Percentiles rank a stretch among this genome's conserved stretches.
Conservation (phyloP, 2,113 vertebrate species). For the Apodemus speciosus region DNA sequence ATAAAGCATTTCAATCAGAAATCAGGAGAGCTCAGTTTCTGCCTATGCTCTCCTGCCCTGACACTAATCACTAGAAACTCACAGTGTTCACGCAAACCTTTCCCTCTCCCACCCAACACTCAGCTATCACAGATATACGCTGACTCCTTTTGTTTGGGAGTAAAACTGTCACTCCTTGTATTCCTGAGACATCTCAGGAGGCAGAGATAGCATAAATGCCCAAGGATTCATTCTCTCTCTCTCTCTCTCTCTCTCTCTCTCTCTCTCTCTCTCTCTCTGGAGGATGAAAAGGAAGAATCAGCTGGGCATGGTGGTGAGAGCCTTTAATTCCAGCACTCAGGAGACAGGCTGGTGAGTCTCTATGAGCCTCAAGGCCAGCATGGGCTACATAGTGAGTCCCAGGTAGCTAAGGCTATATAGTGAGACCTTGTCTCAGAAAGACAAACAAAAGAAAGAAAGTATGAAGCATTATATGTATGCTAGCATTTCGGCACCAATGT, state of each 20-base stretch:
- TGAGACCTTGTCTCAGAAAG: neutral
- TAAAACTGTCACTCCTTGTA: neutral
- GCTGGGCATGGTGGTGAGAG: neutral
- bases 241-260: neutral
- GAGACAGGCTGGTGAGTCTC: neutral
- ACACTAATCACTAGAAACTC: neutral
- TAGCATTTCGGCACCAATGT: neutral
- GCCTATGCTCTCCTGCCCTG: neutral
- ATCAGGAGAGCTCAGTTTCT: neutral
- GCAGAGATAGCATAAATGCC: conserved; percentile 24
- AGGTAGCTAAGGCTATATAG: neutral
- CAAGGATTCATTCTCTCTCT: neutral
- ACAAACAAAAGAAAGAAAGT: neutral
- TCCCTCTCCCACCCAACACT: neutral
- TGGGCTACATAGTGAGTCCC: neutral
- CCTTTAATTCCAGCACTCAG: neutral
- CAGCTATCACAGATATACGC: neutral
- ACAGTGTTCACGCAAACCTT: neutral
- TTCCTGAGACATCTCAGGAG: neutral
- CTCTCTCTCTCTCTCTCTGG: neutral
- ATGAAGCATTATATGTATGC: neutral
- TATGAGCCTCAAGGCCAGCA: neutral
- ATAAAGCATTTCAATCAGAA: conserved; percentile 17
- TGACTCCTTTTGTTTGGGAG: neutral
- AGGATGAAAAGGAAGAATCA: neutral